Conservation (phyloP, 2,113 vertebrate genomes). For the Notothenia coriiceps region DNA sequence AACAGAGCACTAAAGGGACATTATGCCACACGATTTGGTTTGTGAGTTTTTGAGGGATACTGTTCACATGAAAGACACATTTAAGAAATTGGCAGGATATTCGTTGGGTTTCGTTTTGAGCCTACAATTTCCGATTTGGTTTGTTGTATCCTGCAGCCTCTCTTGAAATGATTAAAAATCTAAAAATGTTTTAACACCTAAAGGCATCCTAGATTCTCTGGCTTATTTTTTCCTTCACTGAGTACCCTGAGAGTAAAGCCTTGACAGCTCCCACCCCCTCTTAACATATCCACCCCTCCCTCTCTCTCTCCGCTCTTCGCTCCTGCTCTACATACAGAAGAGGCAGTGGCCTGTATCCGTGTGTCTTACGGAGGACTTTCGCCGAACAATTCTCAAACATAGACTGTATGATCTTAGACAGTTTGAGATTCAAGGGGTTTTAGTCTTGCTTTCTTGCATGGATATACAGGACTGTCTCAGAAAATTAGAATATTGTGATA, state of each 20-base stretch:
- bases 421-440: conserved; percentile 55
- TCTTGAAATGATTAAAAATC: conserved; percentile 88
- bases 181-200: conserved; percentile 87
- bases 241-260: conserved; percentile 82
- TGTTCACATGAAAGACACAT: conserved; percentile 46
- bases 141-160: conserved; percentile 82
- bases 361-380: conserved; percentile 55
- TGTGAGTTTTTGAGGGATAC: conserved; percentile 41
- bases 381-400: conserved; percentile 56
- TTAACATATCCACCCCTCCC: conserved; percentile 62
- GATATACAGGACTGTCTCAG: too few species aligned
- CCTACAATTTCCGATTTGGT: conserved; percentile 68
- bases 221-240: conserved; percentile 79
- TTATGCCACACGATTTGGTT: conserved; percentile 38
- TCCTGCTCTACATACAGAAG: conserved; percentile 78
- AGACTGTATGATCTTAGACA: conserved; percentile 16
- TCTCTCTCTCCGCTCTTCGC: conserved; percentile 3
- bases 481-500: too few species aligned
- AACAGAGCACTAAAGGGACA: conserved; percentile 65
- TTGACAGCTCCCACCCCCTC: conserved; percentile 79
- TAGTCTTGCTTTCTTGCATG: too few species aligned
- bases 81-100: conserved; percentile 67
- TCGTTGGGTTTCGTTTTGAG: conserved; percentile 70
- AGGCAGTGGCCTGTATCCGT: conserved; percentile 62
- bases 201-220: conserved; percentile 86